Percentiles rank a stretch among this genome's conserved stretches.
phyloP scores from a whole-genome alignment of 2,888 invertebrate genomes.

The Caenorhabditis virilis region DNA sequence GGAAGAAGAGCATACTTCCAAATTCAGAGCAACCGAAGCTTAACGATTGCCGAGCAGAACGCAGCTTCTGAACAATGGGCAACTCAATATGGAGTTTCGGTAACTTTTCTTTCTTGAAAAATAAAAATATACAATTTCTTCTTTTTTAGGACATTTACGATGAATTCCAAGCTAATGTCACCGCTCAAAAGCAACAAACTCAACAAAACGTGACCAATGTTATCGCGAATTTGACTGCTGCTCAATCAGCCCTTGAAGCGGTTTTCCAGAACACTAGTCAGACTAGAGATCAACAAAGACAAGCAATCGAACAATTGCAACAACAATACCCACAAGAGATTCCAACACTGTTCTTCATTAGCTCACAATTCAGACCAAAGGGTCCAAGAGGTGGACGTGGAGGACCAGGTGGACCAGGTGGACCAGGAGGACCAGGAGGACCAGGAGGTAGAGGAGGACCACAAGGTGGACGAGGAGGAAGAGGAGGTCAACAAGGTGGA shows the following conservation, averaged over 20 bases:
- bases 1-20: conserved; percentile 25
- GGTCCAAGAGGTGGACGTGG: conserved; percentile 1
- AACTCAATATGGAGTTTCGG: conserved; percentile 30
- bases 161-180: conserved; percentile 15
- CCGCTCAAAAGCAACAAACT: conserved; percentile 3
- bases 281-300: neutral
- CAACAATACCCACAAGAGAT: neutral
- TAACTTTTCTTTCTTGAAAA: conserved; percentile 10
- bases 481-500: no score
- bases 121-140: conserved; percentile 4
- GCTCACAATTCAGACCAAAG: conserved; percentile 2
- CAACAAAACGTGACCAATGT: conserved; percentile 25
- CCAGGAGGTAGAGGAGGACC: neutral
- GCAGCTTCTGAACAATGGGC: conserved; percentile 32
- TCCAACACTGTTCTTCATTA: neutral
- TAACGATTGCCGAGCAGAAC: conserved; percentile 31
- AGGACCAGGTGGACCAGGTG: conserved; percentile 6
- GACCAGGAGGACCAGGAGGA: conserved; percentile 10
- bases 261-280: conserved; percentile 6
- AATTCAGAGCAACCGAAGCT: conserved; percentile 29
- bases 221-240: conserved; percentile 14
- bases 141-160: conserved; percentile 11
- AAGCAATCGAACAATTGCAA: neutral
- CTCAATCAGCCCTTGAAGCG: conserved; percentile 7
- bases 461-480: neutral